Evolutionary conservation across 2,113 vertebrate species (phyloP).

Genomic region (Pterocles gutturalis): DNA sequence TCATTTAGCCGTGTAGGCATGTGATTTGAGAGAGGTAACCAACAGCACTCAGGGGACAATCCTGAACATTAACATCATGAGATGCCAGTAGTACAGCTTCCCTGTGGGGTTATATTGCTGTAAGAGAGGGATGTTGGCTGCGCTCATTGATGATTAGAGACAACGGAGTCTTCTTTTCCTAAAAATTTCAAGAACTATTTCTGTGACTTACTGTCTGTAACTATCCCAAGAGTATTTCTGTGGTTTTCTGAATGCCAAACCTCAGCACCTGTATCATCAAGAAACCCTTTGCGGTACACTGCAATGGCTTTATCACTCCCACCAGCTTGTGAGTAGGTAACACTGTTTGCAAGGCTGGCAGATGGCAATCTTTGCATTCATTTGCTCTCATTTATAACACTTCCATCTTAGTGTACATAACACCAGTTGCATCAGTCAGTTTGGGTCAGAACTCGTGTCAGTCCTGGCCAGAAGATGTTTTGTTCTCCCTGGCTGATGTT

Average conservation of each 20-base stretch:
- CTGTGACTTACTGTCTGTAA: background rate
- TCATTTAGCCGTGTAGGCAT: background rate
- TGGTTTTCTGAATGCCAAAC: background rate
- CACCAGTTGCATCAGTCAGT: slow-evolving; percentile 12
- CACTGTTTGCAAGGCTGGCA: background rate
- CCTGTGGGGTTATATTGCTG: background rate
- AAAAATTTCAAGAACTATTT: background rate
- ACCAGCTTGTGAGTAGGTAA: background rate
- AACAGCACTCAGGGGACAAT: background rate
- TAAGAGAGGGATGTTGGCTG: background rate
- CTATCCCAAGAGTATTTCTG: background rate
- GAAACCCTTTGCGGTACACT: background rate
- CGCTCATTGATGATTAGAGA: background rate
- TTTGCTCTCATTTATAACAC: background rate
- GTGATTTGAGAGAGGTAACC: background rate
- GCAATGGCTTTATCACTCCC: background rate
- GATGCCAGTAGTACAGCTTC: background rate
- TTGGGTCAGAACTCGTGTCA: background rate
- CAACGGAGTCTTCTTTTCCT: background rate
- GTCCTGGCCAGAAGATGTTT: slow-evolving; percentile 27
- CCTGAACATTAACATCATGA: background rate
- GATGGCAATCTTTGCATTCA: slow-evolving; percentile 33
- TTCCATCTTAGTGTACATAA: background rate
- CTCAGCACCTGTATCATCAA: background rate
- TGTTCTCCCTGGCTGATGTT: background rate